phyloP scores from a whole-genome alignment of 2,113 vertebrate species.

The Hoplias malabaricus region DNA sequence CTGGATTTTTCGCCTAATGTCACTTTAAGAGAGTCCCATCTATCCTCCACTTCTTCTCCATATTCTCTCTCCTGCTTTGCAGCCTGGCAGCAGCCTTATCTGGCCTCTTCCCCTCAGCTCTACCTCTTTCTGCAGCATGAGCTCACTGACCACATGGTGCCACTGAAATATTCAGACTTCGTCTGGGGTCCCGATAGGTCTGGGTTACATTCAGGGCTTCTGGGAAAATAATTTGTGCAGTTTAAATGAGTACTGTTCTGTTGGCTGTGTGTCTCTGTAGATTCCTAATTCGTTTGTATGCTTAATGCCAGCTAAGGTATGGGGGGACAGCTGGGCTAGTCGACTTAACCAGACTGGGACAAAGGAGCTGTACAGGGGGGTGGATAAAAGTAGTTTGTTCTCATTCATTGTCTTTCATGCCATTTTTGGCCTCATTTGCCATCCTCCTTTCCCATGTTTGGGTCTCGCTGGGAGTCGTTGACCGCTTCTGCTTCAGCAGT shows the following conservation, averaged over 20 bases:
- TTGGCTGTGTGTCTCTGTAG: not conserved
- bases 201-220: not conserved
- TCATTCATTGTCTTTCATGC: not conserved
- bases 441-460: not conserved
- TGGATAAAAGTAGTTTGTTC: too few relatives aligned
- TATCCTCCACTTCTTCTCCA: not conserved
- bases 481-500: not conserved
- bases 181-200: not conserved
- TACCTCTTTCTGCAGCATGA: not conserved
- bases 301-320: not conserved
- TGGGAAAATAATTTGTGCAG: not conserved
- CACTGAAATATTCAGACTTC: not conserved
- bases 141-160: not conserved
- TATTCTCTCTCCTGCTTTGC: not conserved
- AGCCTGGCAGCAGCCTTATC: not conserved
- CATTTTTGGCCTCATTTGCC: not conserved
- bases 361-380: too few relatives aligned
- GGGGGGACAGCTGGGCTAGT: too few relatives aligned
- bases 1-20: conserved; percentile 19
- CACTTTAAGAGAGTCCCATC: conserved; percentile 50
- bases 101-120: not conserved
- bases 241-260: not conserved
- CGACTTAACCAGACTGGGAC: too few relatives aligned
- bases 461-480: not conserved
- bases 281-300: not conserved